Base-by-base conservation (phyloP, 2,797 vertebrate species). In the Lerista edwardsae region DNA sequence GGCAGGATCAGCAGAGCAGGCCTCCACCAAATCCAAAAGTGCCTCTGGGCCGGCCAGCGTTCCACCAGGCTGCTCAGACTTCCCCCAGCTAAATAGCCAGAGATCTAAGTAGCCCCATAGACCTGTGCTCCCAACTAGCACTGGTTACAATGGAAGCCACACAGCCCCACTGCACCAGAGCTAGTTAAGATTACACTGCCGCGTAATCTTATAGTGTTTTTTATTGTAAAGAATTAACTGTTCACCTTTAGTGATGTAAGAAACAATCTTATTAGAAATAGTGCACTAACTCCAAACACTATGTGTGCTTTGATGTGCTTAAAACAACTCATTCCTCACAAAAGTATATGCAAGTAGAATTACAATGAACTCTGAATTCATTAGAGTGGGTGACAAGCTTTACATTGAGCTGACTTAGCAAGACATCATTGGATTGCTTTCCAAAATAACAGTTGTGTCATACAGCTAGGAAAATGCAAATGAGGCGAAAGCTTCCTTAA, bases 401-500 rank as follows among this genome's bases (percentile, higher is more conserved):
- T 51, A 65, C 10, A 34, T 34, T 68, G 21, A 51, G 47, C 31
- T 80, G 47, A 71, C 36, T 80, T 75, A 34, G 27, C 68, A 72
- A 31, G 41, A 44, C 47, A 11, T 51, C 31, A 15, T 34, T 84
- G 39, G 57, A 78, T 69, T 44, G 67, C 25, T 78, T 23, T 72
- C 75, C 59, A 62, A 78, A 68, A 72, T 62, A 81, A 57, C 39
- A 29, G 27, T 3, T 79, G 23, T 73, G 10, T 72, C 59, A 51
- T 2, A 0, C 68, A 83, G 73, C 84, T 71, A 0, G 0, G 86
- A 77, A 90, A 91, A 72, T 67, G 3, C 44, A 80, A 23, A 80
- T 90, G 83, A 90, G 36, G 23, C 57, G 51, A 65, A 84, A 87
- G 71, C 84, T 72, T 90, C 61, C 86, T 88, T 87, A 59, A 62